These are phyloP conservation scores for Plotosus lineatus DNA, from an alignment of 2,113 vertebrate species.

Conservation along the genomic window DNA sequence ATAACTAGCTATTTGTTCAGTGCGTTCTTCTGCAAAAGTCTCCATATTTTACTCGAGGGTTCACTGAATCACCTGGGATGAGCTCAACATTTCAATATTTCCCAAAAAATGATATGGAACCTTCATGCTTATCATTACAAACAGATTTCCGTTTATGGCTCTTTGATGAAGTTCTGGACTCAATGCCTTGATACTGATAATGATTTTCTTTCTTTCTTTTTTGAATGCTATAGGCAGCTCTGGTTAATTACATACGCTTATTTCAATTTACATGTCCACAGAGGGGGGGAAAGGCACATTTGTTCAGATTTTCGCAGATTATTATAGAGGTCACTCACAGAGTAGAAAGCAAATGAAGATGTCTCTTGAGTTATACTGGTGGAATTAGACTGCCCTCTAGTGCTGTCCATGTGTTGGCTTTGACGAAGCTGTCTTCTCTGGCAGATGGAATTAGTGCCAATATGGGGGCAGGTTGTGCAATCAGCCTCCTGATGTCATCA, in stretches of 20 bases:
- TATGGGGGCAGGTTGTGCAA: conserved; percentile 27
- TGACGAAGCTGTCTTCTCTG: neutral
- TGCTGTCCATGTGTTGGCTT: neutral
- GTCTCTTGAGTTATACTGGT: neutral
- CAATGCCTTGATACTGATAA: conserved; percentile 39
- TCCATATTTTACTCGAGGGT: conserved; percentile 29
- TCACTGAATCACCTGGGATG: conserved; percentile 39
- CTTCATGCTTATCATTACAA: conserved; percentile 41
- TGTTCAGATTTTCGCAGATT: conserved; percentile 33
- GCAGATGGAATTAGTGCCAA: conserved; percentile 24
- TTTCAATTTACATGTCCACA: conserved; percentile 4
- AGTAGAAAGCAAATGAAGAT: neutral
- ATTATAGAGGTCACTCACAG: neutral
- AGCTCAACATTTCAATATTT: conserved; percentile 22
- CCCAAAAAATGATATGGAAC: conserved; percentile 12
- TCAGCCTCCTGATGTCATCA: conserved; percentile 33
- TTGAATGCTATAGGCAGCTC: neutral
- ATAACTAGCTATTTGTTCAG: conserved; percentile 38
- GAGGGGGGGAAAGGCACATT: conserved; percentile 30
- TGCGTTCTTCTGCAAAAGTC: conserved; percentile 39
- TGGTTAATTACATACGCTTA: conserved; percentile 23
- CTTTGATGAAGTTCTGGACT: conserved; percentile 41
- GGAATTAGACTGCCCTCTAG: conserved; percentile 51
- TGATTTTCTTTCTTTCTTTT: conserved; percentile 16
- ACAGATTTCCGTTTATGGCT: conserved; percentile 42